These are phyloP conservation scores for Rhynchonycteris naso DNA, from an alignment of 2,797 vertebrate genomes.

Conservation along the genomic window DNA sequence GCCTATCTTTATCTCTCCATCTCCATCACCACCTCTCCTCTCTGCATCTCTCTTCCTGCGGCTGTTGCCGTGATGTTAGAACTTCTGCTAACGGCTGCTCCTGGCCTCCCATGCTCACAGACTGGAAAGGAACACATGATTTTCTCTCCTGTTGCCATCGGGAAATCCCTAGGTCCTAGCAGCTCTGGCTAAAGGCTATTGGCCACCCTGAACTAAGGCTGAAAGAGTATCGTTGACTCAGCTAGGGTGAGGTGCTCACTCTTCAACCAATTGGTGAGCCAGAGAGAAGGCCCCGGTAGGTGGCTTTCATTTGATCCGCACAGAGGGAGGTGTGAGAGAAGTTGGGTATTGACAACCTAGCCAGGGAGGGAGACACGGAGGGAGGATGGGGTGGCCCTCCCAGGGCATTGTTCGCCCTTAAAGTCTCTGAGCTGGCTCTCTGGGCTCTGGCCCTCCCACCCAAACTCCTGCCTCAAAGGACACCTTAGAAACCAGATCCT, in stretches of 20 bases:
- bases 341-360: too few relatives aligned
- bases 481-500: background rate
- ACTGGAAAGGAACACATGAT: background rate
- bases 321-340: background rate
- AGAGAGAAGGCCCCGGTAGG: background rate
- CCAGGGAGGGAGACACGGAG: background rate
- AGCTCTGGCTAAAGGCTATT: background rate
- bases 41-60: background rate
- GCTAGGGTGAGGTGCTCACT: background rate
- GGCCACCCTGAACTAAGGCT: background rate
- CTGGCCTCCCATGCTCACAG: background rate
- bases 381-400: background rate
- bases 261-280: too few relatives aligned
- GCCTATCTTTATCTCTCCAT: background rate
- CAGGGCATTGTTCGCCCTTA: fast-evolving
- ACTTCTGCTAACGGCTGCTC: background rate
- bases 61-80: background rate
- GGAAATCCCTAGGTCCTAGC: background rate
- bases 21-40: background rate
- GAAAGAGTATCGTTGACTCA: background rate
- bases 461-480: background rate
- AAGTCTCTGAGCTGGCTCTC: background rate
- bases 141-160: background rate
- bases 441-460: background rate
- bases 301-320: background rate